Percentiles rank a stretch among this genome's conserved stretches.
Evolutionary conservation across 2,888 invertebrate genomes (phyloP).

Genomic region (Nemoura dubitans): DNA sequence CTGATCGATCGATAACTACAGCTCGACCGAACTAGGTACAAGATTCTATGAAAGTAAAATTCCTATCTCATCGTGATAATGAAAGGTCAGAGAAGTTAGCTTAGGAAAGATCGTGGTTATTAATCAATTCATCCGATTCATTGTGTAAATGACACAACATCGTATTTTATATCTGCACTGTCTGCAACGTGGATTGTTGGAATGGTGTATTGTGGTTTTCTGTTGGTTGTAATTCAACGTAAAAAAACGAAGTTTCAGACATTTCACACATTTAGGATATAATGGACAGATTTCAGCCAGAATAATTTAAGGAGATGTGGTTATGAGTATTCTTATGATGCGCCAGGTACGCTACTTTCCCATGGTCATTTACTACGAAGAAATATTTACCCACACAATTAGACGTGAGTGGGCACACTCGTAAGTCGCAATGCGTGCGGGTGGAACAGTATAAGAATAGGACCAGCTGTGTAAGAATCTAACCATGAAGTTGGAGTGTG

Average conservation of each 20-base stretch:
- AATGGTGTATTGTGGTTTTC: too few species aligned
- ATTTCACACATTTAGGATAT: background rate
- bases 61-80: background rate
- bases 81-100: background rate
- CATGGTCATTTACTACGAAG: background rate
- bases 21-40: background rate
- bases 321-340: background rate
- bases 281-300: background rate
- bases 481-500: too few species aligned
- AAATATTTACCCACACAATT: background rate
- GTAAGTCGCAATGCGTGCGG: background rate
- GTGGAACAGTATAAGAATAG: background rate
- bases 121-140: background rate
- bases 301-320: background rate
- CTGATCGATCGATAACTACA: background rate
- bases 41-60: constrained; percentile 7
- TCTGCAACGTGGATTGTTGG: background rate
- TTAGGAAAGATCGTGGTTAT: background rate
- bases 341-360: background rate
- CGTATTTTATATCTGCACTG: background rate
- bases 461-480: too few species aligned
- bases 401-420: background rate
- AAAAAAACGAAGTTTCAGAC: background rate
- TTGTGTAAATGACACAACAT: background rate
- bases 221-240: background rate